A percentile compares a stretch with the other conserved stretches of the same genome.
Evolutionary conservation across 2,888 invertebrate genomes (phyloP).

Genomic region (Eupsilia transversa): DNA sequence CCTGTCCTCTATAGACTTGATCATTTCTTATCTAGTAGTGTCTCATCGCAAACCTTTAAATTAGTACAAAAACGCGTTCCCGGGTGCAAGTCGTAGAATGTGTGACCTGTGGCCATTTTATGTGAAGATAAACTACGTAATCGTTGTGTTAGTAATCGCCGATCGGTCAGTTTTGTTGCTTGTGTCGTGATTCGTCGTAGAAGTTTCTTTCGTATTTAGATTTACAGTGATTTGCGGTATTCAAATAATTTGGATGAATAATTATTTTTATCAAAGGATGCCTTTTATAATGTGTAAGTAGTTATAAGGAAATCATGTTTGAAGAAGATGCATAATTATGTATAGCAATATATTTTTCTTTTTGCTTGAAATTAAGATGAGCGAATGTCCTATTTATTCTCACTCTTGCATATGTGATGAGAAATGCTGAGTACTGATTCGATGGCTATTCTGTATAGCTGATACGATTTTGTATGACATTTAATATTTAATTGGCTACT

Average conservation of each 20-base stretch:
- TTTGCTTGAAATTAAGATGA: slow-evolving; percentile 79
- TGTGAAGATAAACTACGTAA: slow-evolving; percentile 74
- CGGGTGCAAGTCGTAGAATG: slow-evolving; percentile 80
- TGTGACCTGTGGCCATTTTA: slow-evolving; percentile 80
- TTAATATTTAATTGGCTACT: slow-evolving; percentile 82
- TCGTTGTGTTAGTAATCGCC: slow-evolving; percentile 81
- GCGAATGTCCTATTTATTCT: slow-evolving; percentile 79
- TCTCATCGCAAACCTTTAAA: slow-evolving; percentile 75
- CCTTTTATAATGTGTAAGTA: slow-evolving; percentile 89
- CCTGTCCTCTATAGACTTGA: slow-evolving; percentile 46
- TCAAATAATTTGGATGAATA: slow-evolving; percentile 80
- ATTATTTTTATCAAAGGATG: slow-evolving; percentile 85
- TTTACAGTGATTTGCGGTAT: slow-evolving; percentile 84
- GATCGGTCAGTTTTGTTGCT: slow-evolving; percentile 82
- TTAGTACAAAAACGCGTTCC: slow-evolving; percentile 87
- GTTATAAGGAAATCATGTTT: slow-evolving; percentile 82
- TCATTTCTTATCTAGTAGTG: slow-evolving; percentile 74
- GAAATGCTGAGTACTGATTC: slow-evolving; percentile 73
- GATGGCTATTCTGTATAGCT: slow-evolving; percentile 72
- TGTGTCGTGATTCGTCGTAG: slow-evolving; percentile 85
- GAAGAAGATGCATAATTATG: slow-evolving; percentile 83
- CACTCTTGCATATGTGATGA: slow-evolving; percentile 75
- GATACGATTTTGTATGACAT: slow-evolving; percentile 71
- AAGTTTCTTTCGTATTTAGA: slow-evolving; percentile 77
- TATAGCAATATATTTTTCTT: slow-evolving; percentile 81